These are phyloP conservation scores for Glyptemys insculpta DNA, from an alignment of 2,797 vertebrate genomes.

Conservation along the genomic window DNA sequence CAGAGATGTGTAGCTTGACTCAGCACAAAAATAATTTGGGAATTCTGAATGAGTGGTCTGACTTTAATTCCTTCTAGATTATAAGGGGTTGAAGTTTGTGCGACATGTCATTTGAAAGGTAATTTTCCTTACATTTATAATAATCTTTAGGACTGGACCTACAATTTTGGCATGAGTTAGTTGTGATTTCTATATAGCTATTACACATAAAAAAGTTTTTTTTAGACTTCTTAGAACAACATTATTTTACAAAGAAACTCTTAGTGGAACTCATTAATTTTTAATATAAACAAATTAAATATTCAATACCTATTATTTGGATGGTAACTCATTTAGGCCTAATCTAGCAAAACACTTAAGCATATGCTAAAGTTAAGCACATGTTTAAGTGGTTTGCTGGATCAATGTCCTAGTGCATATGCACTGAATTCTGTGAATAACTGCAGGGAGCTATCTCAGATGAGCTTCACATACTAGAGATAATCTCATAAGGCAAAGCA, in stretches of 20 bases:
- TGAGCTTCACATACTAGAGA: no score
- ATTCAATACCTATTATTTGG: neutral
- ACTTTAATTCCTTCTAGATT: neutral
- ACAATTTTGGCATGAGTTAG: neutral
- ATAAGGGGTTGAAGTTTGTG: neutral
- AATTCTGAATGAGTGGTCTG: neutral
- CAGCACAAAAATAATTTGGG: neutral
- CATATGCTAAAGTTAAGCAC: neutral
- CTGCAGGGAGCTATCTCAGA: neutral
- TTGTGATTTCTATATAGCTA: neutral
- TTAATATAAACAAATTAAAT: neutral
- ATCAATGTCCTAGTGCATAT: neutral
- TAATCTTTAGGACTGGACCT: neutral
- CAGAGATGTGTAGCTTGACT: neutral
- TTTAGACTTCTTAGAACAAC: neutral
- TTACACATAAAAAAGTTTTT: neutral
- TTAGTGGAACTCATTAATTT: neutral
- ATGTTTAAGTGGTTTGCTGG: neutral
- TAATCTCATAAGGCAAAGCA: no score
- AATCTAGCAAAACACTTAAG: neutral
- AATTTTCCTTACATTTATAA: neutral
- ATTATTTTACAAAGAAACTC: neutral
- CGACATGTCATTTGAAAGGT: neutral
- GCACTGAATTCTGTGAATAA: neutral
- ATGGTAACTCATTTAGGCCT: neutral